Percentiles rank a stretch among this genome's conserved stretches.
Evolutionary conservation across 2,888 invertebrate species (phyloP).

Genomic region (Caenorhabditis drosophilae): DNA sequence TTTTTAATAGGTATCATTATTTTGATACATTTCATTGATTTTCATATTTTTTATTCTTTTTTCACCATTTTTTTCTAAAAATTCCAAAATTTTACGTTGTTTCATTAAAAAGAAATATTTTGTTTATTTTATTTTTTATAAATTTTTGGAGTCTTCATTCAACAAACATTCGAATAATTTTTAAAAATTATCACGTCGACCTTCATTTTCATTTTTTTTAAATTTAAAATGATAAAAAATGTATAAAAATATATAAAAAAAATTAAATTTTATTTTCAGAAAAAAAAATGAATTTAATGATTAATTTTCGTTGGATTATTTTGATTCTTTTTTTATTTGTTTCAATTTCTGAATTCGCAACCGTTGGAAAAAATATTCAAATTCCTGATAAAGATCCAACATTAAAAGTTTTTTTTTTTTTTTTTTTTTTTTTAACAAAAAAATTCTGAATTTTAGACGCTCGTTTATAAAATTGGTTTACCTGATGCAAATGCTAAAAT

Average conservation of each 20-base stretch:
- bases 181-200: too few species aligned
- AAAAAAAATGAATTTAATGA: background rate
- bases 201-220: too few species aligned
- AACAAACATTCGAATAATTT: too few species aligned
- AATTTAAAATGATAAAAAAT: background rate
- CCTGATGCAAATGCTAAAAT: conserved; percentile 27
- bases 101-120: too few species aligned
- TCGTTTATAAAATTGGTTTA: conserved; percentile 29
- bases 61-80: too few species aligned
- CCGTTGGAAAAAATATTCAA: conserved; percentile 25
- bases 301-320: background rate
- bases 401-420: conserved; percentile 17
- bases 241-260: background rate
- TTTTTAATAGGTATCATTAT: too few species aligned
- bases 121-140: too few species aligned
- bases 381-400: conserved; percentile 37
- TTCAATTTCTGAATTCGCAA: conserved; percentile 6
- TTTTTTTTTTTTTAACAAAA: background rate
- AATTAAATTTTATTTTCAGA: conserved; percentile 2
- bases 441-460: conserved; percentile 7
- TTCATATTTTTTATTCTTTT: too few species aligned
- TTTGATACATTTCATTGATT: too few species aligned
- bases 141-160: too few species aligned
- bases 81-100: too few species aligned
- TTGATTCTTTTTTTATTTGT: conserved; percentile 3